Conservation (phyloP, 2,888 invertebrate genomes). For the Oscheius sp. region DNA sequence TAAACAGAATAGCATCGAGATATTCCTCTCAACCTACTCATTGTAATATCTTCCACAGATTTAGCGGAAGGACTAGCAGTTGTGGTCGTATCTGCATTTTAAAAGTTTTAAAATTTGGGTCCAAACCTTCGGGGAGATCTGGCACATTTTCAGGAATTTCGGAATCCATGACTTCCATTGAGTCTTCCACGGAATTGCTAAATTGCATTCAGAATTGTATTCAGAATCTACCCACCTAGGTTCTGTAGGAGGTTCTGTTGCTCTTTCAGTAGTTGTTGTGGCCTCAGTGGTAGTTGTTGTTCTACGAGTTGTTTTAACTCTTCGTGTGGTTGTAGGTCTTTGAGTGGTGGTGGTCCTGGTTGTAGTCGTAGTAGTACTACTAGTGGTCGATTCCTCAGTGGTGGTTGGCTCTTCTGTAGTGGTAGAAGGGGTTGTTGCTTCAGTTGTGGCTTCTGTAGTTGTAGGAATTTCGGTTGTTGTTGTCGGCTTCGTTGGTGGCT, state of each 20-base stretch:
- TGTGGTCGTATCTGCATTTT: not conserved
- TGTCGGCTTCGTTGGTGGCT: not conserved
- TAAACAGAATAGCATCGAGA: too few species aligned
- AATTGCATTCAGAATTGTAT: not conserved
- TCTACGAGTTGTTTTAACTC: constrained; percentile 3
- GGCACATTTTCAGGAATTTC: not conserved
- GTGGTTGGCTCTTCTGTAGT: not conserved
- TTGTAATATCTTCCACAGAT: constrained; percentile 32
- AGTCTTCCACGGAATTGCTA: constrained; percentile 20
- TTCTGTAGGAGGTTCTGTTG: constrained; percentile 12
- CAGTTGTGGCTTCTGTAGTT: not conserved
- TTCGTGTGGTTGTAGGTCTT: constrained; percentile 26
- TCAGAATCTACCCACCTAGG: not conserved
- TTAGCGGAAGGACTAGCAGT: not conserved
- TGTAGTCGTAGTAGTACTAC: constrained; percentile 33
- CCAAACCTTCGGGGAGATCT: too few species aligned
- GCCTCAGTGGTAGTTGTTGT: constrained; percentile 25
- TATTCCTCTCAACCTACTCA: constrained; percentile 1
- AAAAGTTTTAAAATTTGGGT: not conserved
- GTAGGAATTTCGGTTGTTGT: constrained; percentile 12
- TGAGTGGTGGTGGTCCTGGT: constrained; percentile 34
- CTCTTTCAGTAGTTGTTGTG: constrained; percentile 37
- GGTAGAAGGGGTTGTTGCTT: constrained; percentile 1
- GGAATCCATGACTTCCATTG: constrained; percentile 10
- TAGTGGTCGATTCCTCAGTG: constrained; percentile 22